Conservation (phyloP, 1,140 invertebrate species). For the Sitobion miscanthi region DNA sequence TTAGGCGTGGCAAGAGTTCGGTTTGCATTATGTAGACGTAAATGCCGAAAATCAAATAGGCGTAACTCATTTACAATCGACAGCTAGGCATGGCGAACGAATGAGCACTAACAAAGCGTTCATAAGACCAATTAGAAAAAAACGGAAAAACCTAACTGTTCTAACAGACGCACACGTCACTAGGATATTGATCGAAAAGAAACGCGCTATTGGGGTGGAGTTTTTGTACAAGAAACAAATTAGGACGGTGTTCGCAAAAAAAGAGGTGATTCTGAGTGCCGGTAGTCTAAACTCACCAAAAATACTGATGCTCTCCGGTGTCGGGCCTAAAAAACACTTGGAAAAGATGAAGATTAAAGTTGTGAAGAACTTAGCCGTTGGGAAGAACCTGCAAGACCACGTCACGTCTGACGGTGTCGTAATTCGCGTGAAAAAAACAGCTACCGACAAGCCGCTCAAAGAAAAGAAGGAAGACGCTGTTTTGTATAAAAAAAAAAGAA, state of each 20-base stretch:
- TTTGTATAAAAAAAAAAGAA: conserved; percentile 62
- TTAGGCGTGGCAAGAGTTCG: conserved; percentile 67
- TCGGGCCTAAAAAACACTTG: conserved; percentile 64
- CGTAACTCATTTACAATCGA: conserved; percentile 68
- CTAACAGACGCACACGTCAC: conserved; percentile 74
- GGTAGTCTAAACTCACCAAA: conserved; percentile 61
- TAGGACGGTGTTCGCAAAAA: conserved; percentile 73
- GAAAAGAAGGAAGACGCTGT: conserved; percentile 66
- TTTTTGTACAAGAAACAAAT: conserved; percentile 73
- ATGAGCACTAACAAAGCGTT: conserved; percentile 74
- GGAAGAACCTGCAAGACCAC: conserved; percentile 65
- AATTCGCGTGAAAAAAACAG: conserved; percentile 65
- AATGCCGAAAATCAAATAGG: conserved; percentile 64
- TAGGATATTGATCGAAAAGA: conserved; percentile 70
- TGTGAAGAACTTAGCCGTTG: conserved; percentile 62
- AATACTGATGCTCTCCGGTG: conserved; percentile 64
- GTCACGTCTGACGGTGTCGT: conserved; percentile 63
- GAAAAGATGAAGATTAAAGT: conserved; percentile 59
- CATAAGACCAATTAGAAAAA: conserved; percentile 72
- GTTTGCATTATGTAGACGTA: conserved; percentile 59
- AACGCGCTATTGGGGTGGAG: conserved; percentile 64
- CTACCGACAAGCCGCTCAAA: conserved; percentile 62
- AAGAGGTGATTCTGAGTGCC: conserved; percentile 72
- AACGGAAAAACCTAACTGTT: conserved; percentile 75
- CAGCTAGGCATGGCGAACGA: conserved; percentile 69